A percentile compares a stretch with the other conserved stretches of the same genome.
These are phyloP conservation scores for Aulostomus chinensis DNA, from an alignment of 2,797 vertebrate genomes.

Conservation along the genomic window DNA sequence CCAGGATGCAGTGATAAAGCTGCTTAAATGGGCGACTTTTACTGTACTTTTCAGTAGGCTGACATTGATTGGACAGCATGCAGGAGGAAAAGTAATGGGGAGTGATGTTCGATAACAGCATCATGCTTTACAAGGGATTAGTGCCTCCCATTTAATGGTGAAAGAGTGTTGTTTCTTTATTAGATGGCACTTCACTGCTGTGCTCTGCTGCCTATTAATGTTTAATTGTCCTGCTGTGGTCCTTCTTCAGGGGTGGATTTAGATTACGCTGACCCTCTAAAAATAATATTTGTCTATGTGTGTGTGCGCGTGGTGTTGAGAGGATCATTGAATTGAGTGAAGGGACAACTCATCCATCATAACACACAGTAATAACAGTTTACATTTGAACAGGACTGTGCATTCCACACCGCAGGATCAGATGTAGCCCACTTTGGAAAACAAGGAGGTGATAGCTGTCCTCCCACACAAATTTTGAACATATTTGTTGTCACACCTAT, in stretches of 20 bases:
- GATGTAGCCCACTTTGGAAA: conserved; percentile 1
- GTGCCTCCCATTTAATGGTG: conserved; percentile 46
- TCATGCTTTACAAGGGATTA: conserved; percentile 42
- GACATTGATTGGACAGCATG: conserved; percentile 41
- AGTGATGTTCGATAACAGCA: conserved; percentile 43
- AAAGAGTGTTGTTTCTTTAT: conserved; percentile 43
- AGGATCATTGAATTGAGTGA: conserved; percentile 22
- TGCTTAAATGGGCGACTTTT: conserved; percentile 31
- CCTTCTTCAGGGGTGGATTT: conserved; percentile 12
- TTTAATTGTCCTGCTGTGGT: conserved; percentile 39
- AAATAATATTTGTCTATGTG: conserved; percentile 24
- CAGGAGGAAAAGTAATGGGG: conserved; percentile 35
- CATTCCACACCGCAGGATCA: conserved; percentile 4
- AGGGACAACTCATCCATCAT: conserved; percentile 23
- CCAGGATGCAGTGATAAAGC: conserved; percentile 36
- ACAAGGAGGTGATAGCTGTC: conserved; percentile 8
- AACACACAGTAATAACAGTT: conserved; percentile 20
- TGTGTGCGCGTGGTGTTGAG: not conserved
- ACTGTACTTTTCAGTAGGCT: conserved; percentile 52
- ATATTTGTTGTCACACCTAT: conserved; percentile 9
- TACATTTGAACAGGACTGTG: conserved; percentile 22
- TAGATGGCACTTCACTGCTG: conserved; percentile 26
- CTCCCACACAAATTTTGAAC: conserved; percentile 11
- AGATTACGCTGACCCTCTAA: conserved; percentile 37
- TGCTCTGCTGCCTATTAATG: conserved; percentile 38